Conservation (phyloP, 2,113 vertebrate genomes). For the Pheucticus melanocephalus region DNA sequence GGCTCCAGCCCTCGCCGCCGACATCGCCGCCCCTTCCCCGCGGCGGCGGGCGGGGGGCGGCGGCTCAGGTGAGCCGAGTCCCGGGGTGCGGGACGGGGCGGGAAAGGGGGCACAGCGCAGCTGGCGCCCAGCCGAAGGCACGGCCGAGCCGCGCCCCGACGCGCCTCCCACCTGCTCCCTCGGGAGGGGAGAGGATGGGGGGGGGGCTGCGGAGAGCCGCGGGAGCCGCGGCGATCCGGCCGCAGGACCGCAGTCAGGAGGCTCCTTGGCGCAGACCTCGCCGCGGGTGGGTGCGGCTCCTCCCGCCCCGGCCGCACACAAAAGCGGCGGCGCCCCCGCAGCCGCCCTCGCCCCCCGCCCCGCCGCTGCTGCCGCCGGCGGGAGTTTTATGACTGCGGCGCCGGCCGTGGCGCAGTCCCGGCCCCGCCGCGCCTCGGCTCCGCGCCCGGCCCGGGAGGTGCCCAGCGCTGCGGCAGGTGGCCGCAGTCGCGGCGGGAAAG, state of each 20-base stretch:
- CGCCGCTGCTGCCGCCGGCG: not conserved
- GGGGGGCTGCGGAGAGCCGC: not conserved
- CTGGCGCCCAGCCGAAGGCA: not conserved
- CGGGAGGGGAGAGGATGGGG: not conserved
- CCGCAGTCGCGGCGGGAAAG: not conserved
- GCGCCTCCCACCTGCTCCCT: constrained; percentile 25
- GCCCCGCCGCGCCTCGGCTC: not conserved
- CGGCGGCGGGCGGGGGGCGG: no score
- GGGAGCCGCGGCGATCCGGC: not conserved
- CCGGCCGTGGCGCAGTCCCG: not conserved
- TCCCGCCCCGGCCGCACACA: not conserved
- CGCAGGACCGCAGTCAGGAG: constrained; percentile 7
- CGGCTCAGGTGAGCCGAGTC: not conserved
- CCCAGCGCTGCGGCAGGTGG: not conserved
- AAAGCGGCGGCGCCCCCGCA: not conserved
- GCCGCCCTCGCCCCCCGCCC: not conserved
- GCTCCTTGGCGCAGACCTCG: not conserved
- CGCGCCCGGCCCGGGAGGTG: not conserved
- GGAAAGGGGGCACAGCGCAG: not conserved
- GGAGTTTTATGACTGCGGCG: constrained; percentile 49
- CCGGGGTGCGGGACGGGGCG: not conserved
- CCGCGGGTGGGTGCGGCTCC: not conserved
- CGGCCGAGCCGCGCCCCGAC: not conserved
- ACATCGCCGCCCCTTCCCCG: not conserved
- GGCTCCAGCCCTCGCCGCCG: not conserved